phyloP scores from a whole-genome alignment of 2,888 invertebrate genomes.

The Ormyrus thymus region DNA sequence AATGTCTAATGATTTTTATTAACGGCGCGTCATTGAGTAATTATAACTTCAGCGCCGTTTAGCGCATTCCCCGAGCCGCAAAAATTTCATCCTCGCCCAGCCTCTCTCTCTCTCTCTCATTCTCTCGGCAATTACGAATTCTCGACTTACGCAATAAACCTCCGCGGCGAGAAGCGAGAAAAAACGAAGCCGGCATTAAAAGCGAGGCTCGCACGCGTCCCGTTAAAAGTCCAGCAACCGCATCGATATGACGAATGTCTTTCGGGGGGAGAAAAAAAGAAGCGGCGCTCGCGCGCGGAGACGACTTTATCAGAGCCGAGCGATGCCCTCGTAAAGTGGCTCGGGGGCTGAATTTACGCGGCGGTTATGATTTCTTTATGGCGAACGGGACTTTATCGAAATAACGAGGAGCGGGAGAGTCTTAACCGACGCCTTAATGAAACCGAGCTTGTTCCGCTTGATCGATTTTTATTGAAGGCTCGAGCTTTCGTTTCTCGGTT shows the following conservation, averaged over 20 bases:
- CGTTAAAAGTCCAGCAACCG: conserved; percentile 24
- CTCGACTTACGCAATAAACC: conserved; percentile 14
- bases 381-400: conserved; percentile 55
- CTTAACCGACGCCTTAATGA: conserved; percentile 24
- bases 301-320: conserved; percentile 57
- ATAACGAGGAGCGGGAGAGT: conserved; percentile 36
- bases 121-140: conserved; percentile 1
- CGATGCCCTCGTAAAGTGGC: conserved; percentile 28
- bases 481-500: not conserved
- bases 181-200: conserved; percentile 2
- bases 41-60: not conserved
- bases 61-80: not conserved
- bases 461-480: not conserved
- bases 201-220: conserved; percentile 18
- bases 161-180: not conserved
- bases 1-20: too few species aligned
- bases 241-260: conserved; percentile 32
- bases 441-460: not conserved
- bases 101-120: not conserved
- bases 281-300: conserved; percentile 38
- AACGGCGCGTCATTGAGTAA: not conserved
- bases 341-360: conserved; percentile 56
- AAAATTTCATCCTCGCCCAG: not conserved
- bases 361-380: conserved; percentile 42
- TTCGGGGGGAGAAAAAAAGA: not conserved